Evolutionary conservation across 2,113 vertebrate genomes (phyloP).

Genomic region (Heloderma charlesbogerti): DNA sequence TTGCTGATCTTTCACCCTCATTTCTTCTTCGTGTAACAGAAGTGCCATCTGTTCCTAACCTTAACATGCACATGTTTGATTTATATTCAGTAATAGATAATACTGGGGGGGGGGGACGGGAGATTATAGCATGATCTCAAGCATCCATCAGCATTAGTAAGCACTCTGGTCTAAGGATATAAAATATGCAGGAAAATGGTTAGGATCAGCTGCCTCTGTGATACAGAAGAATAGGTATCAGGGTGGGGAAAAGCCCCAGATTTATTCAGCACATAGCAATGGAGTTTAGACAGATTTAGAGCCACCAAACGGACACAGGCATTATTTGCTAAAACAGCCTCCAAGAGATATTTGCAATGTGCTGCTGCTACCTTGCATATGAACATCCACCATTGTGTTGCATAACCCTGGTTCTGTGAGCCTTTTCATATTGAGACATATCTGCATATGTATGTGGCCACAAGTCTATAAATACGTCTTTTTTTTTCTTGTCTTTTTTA

Average conservation of each 20-base stretch:
- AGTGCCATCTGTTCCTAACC: slow-evolving; percentile 78
- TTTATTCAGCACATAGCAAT: slow-evolving; percentile 26
- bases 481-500: background rate
- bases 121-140: slow-evolving; percentile 71
- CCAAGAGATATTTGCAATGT: background rate
- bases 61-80: slow-evolving; percentile 65
- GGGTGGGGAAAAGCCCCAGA: slow-evolving; percentile 40
- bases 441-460: background rate
- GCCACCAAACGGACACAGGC: background rate
- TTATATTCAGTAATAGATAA: slow-evolving; percentile 72
- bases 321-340: slow-evolving; percentile 5
- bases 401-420: background rate
- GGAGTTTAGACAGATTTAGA: slow-evolving; percentile 30
- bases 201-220: slow-evolving; percentile 41
- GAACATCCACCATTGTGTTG: background rate
- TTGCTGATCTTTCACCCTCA: slow-evolving; percentile 63
- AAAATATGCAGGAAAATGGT: slow-evolving; percentile 28
- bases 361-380: background rate
- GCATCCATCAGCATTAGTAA: slow-evolving; percentile 41
- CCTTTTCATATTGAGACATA: background rate
- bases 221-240: slow-evolving; percentile 42
- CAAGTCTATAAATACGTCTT: background rate
- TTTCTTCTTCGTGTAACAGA: slow-evolving; percentile 71
- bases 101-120: slow-evolving; percentile 54
- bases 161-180: slow-evolving; percentile 52